These are phyloP conservation scores for Gymnocheta viridis DNA, from an alignment of 2,888 invertebrate genomes.

Conservation along the genomic window DNA sequence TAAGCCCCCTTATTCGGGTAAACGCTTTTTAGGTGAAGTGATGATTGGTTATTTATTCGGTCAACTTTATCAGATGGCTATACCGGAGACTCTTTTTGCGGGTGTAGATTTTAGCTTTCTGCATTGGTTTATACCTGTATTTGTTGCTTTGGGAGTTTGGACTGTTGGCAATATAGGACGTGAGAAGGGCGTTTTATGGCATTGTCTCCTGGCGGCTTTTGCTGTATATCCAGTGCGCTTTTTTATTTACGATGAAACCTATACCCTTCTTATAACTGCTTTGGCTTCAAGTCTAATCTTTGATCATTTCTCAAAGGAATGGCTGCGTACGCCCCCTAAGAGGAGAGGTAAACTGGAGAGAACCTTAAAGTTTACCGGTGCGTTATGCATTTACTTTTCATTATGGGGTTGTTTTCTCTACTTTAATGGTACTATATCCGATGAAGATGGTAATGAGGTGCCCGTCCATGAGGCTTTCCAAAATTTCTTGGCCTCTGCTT, in stretches of 20 bases:
- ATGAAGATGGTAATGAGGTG: slow-evolving; percentile 92
- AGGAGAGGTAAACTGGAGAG: slow-evolving; percentile 83
- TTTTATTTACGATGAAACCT: slow-evolving; percentile 88
- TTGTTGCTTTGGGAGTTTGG: slow-evolving; percentile 91
- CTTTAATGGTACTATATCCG: slow-evolving; percentile 93
- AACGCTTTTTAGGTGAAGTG: slow-evolving; percentile 89
- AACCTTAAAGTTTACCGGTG: slow-evolving; percentile 84
- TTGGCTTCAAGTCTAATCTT: slow-evolving; percentile 87
- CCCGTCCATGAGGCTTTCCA: slow-evolving; percentile 93
- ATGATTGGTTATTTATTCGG: slow-evolving; percentile 92
- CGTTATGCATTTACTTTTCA: slow-evolving; percentile 86
- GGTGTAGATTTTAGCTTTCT: slow-evolving; percentile 88
- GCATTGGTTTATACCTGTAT: slow-evolving; percentile 88
- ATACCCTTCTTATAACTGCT: slow-evolving; percentile 87
- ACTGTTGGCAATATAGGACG: slow-evolving; percentile 94
- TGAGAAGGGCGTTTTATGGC: slow-evolving; percentile 88
- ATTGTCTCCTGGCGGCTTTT: slow-evolving; percentile 87
- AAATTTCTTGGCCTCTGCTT: slow-evolving; percentile 94
- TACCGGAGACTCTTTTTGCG: slow-evolving; percentile 88
- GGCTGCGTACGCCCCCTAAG: slow-evolving; percentile 87
- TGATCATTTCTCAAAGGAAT: slow-evolving; percentile 89
- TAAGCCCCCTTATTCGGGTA: slow-evolving; percentile 92
- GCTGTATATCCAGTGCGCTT: slow-evolving; percentile 86
- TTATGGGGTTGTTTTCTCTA: slow-evolving; percentile 91
- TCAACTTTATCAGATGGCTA: slow-evolving; percentile 88